Evolutionary conservation across 2,888 invertebrate species (phyloP), one percentile per base, ranked within the genome.

Genomic region (Ephialtes manifestator): DNA sequence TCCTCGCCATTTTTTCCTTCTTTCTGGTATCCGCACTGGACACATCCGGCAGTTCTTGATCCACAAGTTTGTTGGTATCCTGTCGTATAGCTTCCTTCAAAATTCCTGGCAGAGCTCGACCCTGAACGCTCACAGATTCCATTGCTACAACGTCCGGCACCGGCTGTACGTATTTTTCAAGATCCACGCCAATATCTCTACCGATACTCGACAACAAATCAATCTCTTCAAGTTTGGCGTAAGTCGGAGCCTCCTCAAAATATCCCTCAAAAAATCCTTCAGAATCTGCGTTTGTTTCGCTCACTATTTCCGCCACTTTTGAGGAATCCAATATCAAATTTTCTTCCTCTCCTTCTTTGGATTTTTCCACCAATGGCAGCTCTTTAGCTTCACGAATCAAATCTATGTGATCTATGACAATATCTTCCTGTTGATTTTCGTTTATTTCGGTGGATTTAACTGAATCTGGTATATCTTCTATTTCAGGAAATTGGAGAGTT

Each of bases 1-100:
- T 94, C 46, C 93, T 92, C 24, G 92, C 95, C 93, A 95, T 95
- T 88, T 95, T 95, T 89, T 95, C 95, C 89, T 95, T 95, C 90
- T 95, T 95, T 67, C 95, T 94, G 5, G 94, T 93, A 75, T 95
- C 94, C 2, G 92, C 93, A 58, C 94, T 94, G 88, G 94, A 94
- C 0, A 88, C 84, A 35, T 93, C 90, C 77, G 91, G 81, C 24
- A 91, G 84, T 35, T 92, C 87, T 78, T 92, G 83, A 87, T 94
- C 90, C 87, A 93, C 15, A 84, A 94, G 84, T 60, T 93, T 93
- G 71, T 93, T 93, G 2, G 92, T 92, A 65, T 93, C 93, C 51
- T 91, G 91, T 13, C 88, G 60, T 15, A 85, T 81, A 0, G 84
- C 35, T 11, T 90, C 89, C 74, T 90, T 90, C 10, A 84, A 8